phyloP scores from a whole-genome alignment of 37 sponge, comb jelly and placozoan species.

The Sycon ciliatum region DNA sequence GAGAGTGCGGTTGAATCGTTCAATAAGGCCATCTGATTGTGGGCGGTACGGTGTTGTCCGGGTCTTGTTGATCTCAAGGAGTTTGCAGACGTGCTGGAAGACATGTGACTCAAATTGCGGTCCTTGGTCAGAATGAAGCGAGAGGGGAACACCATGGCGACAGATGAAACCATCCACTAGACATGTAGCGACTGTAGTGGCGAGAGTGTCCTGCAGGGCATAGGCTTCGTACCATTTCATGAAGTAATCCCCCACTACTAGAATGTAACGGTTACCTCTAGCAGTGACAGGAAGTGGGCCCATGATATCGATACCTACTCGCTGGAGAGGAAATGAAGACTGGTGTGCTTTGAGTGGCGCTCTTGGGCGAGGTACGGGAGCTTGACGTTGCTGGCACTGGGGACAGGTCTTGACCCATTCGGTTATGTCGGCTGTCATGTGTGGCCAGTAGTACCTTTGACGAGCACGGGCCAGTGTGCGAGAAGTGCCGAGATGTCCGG shows the following conservation, averaged over 20 bases:
- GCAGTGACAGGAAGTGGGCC: constrained; percentile 13
- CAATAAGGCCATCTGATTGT: constrained; percentile 22
- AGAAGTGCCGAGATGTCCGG: constrained; percentile 16
- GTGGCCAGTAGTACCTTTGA: constrained; percentile 38
- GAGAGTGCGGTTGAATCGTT: constrained; percentile 25
- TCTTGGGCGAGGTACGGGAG: background rate
- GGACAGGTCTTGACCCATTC: constrained; percentile 19
- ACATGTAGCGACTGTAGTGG: background rate
- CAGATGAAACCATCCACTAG: background rate
- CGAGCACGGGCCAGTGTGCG: constrained; percentile 14
- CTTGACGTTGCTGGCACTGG: constrained; percentile 3
- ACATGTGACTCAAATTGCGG: constrained; percentile 12
- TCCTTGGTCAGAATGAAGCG: constrained; percentile 25
- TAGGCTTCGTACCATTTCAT: constrained; percentile 23
- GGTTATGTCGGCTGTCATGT: background rate
- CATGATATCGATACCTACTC: constrained; percentile 17
- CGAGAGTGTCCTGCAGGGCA: constrained; percentile 12
- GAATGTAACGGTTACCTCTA: constrained; percentile 14
- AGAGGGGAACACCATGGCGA: background rate
- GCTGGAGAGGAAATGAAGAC: constrained; percentile 15
- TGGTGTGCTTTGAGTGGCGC: constrained; percentile 14
- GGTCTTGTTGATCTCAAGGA: constrained; percentile 18
- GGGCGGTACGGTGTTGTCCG: constrained; percentile 25
- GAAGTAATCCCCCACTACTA: constrained; percentile 27
- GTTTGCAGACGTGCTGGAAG: background rate